Base-by-base conservation (phyloP, 2,888 invertebrate species). In the Cecidostiba fungosa region DNA sequence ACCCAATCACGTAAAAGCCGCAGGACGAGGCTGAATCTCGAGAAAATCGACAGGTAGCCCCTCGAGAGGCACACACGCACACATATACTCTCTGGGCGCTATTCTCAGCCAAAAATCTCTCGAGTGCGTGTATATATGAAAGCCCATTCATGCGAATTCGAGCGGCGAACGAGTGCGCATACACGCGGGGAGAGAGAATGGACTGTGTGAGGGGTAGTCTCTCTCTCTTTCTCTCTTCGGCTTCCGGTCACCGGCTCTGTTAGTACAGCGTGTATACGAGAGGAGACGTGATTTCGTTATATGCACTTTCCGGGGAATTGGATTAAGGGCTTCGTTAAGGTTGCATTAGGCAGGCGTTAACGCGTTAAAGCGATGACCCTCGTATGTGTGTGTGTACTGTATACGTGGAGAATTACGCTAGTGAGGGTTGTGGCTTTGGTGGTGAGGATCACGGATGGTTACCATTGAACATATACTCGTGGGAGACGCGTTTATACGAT, bases 311-410 rank as follows among this genome's bases (percentile, higher is more conserved):
- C 88, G 84, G 88, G 85, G 90, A 91, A 92, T 91, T 91, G 92
- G 92, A 92, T 92, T 92, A 92, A 89, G 89, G 89, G 88, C 88
- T 90, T 90, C 90, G 89, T 92, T 91, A 91, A 90, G 89, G 88
- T 88, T 86, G 91, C 88, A 91, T 91, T 91, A 90, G 89, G 85
- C 83, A 43, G 59, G 76, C 89, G 89, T 91, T 89, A 89, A 81
- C 85, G 88, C 88, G 88, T 89, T 88, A 85, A 89, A 89, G 77
- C 87, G 89, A 90, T 90, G 89, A 90, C 88, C 89, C 88, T 87
- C 70, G 86, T 72, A 39, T 72, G 50, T 14, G 62, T 54, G 12
- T 3, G n/a, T n/a, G 23, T 23, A 8, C 10, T 6, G 14, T 54
- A 19, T n/a, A 19, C 4, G 54, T 43, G 12, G 3, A 43, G 19